These are phyloP conservation scores for Melinaea menophilus DNA, from an alignment of 2,888 invertebrate genomes.

Conservation along the genomic window DNA sequence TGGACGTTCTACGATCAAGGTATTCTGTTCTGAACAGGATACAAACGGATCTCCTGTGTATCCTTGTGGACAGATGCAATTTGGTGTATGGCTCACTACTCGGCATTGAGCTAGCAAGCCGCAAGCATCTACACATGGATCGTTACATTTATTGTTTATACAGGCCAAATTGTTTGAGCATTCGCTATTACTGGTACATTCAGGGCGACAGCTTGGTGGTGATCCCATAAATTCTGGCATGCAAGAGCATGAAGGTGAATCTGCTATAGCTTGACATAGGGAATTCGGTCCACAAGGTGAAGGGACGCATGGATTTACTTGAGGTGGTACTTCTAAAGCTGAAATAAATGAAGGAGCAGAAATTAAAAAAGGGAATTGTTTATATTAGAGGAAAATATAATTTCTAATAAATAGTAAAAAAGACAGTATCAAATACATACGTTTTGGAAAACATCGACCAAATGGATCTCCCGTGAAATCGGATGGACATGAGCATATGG, in stretches of 20 bases:
- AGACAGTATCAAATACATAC: constrained; percentile 60
- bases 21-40: constrained; percentile 72
- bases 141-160: constrained; percentile 83
- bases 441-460: constrained; percentile 80
- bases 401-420: background rate
- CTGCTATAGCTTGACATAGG: constrained; percentile 79
- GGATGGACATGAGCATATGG: constrained; percentile 85
- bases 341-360: constrained; percentile 31
- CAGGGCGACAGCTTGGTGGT: constrained; percentile 85
- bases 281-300: constrained; percentile 83
- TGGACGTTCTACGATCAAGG: constrained; percentile 56
- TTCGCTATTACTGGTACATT: constrained; percentile 85
- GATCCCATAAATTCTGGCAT: constrained; percentile 81
- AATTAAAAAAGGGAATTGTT: background rate
- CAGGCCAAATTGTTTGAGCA: constrained; percentile 83
- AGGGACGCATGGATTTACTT: constrained; percentile 80
- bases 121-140: constrained; percentile 86
- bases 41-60: constrained; percentile 86
- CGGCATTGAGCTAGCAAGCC: constrained; percentile 84
- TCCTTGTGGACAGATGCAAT: constrained; percentile 81
- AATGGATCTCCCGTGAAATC: constrained; percentile 87
- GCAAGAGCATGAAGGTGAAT: constrained; percentile 83
- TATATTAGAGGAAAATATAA: background rate
- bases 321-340: constrained; percentile 59
- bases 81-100: constrained; percentile 84